Conservation (phyloP, 1,140 invertebrate species). For the Coboldia fuscipes region DNA sequence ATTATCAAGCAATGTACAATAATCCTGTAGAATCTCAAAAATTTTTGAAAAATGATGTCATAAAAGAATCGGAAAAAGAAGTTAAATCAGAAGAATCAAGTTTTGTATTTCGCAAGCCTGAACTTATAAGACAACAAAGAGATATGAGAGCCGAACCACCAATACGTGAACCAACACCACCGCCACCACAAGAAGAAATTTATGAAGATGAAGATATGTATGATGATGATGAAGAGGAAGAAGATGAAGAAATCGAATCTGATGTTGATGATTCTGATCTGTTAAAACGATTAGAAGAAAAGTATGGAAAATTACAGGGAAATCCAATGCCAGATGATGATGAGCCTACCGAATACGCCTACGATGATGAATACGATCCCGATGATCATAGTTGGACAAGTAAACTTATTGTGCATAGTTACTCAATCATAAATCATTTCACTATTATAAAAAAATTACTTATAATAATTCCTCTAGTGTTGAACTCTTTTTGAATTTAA, state of each 20-base stretch:
- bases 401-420: slow-evolving; percentile 9
- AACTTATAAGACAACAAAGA: no score
- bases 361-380: slow-evolving; percentile 22
- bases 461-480: neutral
- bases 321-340: slow-evolving; percentile 24
- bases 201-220: slow-evolving; percentile 8
- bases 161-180: no score
- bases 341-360: slow-evolving; percentile 25
- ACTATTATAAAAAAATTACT: neutral
- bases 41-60: no score
- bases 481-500: slow-evolving; percentile 1
- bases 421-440: slow-evolving; percentile 1
- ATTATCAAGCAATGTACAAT: no score
- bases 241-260: slow-evolving; percentile 32
- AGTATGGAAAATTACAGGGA: slow-evolving; percentile 47
- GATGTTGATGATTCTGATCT: slow-evolving; percentile 39
- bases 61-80: no score
- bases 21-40: no score
- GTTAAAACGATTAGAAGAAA: slow-evolving; percentile 40
- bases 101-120: no score
- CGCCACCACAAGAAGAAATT: slow-evolving; percentile 14
- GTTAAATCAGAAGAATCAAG: no score
- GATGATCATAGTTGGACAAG: slow-evolving; percentile 22
- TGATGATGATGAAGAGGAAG: slow-evolving; percentile 15
- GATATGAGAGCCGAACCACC: no score